Percentiles rank a stretch among this genome's conserved stretches.
These are phyloP conservation scores for Vulpes ferrilata DNA, from an alignment of 2,113 vertebrate species.

Conservation along the genomic window DNA sequence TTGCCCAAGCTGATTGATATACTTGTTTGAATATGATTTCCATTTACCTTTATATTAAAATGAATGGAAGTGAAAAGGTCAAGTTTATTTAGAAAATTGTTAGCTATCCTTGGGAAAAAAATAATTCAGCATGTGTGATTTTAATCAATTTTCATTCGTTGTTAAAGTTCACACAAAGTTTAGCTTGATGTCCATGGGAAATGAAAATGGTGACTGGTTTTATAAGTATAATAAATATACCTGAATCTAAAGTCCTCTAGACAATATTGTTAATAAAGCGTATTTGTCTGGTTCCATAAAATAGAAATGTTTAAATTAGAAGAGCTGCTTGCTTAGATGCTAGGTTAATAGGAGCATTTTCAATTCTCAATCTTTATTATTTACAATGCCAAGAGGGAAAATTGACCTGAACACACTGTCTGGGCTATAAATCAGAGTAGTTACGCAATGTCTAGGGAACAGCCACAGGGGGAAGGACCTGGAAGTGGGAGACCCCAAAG, in stretches of 20 bases:
- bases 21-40: conserved; percentile 60
- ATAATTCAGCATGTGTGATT: conserved; percentile 65
- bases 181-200: conserved; percentile 53
- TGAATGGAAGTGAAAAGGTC: conserved; percentile 69
- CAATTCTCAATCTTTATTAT: conserved; percentile 60
- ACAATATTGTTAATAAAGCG: conserved; percentile 68
- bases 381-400: conserved; percentile 58
- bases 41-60: conserved; percentile 69
- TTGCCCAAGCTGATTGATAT: conserved; percentile 59
- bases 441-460: neutral
- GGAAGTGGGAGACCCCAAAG: neutral
- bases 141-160: conserved; percentile 81
- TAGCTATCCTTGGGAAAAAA: conserved; percentile 61
- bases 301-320: conserved; percentile 67
- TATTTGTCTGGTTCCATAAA: conserved; percentile 62
- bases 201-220: conserved; percentile 64
- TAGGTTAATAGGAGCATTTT: conserved; percentile 69
- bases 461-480: neutral
- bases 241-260: conserved; percentile 60
- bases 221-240: conserved; percentile 64
- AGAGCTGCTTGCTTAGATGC: conserved; percentile 43
- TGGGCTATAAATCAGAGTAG: neutral
- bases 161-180: conserved; percentile 77
- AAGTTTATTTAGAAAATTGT: conserved; percentile 79
- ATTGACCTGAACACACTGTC: neutral